These are phyloP conservation scores for Lineus longissimus DNA, from an alignment of 1,140 invertebrate species.

Conservation along the genomic window DNA sequence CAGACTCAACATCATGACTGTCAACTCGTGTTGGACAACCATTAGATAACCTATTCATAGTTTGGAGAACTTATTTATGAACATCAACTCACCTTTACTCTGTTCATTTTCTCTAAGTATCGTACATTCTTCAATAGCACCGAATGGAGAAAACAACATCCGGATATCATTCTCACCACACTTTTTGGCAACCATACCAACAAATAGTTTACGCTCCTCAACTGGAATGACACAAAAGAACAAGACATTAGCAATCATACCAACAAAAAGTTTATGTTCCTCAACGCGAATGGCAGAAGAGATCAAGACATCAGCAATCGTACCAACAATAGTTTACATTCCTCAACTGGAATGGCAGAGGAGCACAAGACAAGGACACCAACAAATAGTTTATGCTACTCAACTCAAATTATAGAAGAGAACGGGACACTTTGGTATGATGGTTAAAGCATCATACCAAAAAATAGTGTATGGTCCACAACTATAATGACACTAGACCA, in stretches of 20 bases:
- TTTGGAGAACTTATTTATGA: not conserved
- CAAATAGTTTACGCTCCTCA: slow-evolving; percentile 90
- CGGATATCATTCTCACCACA: slow-evolving; percentile 94
- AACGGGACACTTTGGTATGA: too few species aligned
- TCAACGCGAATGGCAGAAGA: too few species aligned
- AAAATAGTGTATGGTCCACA: too few species aligned
- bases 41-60: too few species aligned
- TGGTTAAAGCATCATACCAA: too few species aligned
- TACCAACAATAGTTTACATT: slow-evolving; percentile 95
- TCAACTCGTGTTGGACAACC: too few species aligned
- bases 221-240: slow-evolving; percentile 31
- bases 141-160: slow-evolving; percentile 88
- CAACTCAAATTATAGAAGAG: too few species aligned
- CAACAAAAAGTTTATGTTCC: too few species aligned
- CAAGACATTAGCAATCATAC: slow-evolving; percentile 6
- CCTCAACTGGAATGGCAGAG: slow-evolving; percentile 59
- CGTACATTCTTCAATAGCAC: slow-evolving; percentile 95
- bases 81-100: slow-evolving; percentile 39
- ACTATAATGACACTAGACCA: too few species aligned
- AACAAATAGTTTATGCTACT: too few species aligned
- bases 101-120: slow-evolving; percentile 79
- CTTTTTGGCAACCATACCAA: slow-evolving; percentile 98
- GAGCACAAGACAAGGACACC: slow-evolving; percentile 3
- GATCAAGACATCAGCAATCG: too few species aligned
- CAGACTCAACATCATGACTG: too few species aligned